These are phyloP conservation scores for Paratilapia polleni DNA, from an alignment of 2,113 vertebrate genomes.

Conservation along the genomic window DNA sequence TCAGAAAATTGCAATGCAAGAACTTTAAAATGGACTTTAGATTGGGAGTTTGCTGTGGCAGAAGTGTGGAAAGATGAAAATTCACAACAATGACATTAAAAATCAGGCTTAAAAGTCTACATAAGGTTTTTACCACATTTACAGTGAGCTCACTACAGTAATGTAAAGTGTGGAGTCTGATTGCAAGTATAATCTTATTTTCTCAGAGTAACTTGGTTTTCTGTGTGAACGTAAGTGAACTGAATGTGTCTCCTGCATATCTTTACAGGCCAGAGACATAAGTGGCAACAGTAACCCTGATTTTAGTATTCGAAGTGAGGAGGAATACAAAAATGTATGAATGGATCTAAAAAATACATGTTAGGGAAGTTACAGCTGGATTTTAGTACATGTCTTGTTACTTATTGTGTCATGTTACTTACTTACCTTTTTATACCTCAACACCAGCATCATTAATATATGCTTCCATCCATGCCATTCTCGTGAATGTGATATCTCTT, in stretches of 20 bases:
- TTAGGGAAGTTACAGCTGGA: neutral
- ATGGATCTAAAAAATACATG: neutral
- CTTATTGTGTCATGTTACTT: too few relatives aligned
- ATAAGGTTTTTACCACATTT: neutral
- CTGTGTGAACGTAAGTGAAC: too few relatives aligned
- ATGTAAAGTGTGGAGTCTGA: neutral
- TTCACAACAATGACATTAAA: neutral
- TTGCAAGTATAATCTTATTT: neutral
- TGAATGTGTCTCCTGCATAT: too few relatives aligned
- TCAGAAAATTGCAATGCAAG: neutral
- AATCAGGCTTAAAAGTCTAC: neutral
- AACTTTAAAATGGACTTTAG: neutral
- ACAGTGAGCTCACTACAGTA: neutral
- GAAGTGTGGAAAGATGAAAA: neutral
- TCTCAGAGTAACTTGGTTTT: neutral
- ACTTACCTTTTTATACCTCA: neutral
- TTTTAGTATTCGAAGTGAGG: neutral
- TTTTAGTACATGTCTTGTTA: neutral
- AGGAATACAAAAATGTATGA: neutral
- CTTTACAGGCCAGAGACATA: neutral
- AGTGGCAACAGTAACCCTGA: neutral
- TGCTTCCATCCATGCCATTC: neutral
- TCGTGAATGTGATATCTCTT: neutral
- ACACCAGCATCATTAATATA: neutral
- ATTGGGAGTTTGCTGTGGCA: neutral